Conservation (phyloP, 1,140 invertebrate species). For the Parasteatoda tepidariorum region DNA sequence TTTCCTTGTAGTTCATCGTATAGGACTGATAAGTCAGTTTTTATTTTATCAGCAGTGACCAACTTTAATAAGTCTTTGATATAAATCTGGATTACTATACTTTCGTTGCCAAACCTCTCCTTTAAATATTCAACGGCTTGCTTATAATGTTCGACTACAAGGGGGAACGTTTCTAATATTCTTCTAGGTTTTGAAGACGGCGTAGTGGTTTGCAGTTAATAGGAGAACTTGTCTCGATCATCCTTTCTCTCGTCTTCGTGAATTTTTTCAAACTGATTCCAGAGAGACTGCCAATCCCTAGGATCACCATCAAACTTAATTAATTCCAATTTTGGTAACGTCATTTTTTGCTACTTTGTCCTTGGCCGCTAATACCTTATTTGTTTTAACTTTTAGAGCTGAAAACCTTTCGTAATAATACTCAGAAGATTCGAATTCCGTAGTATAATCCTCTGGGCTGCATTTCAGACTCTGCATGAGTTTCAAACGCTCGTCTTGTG, state of each 20-base stretch:
- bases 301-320: slow-evolving; percentile 1
- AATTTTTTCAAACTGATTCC: neutral
- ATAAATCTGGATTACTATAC: slow-evolving; percentile 59
- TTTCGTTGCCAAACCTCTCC: slow-evolving; percentile 53
- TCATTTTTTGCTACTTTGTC: neutral
- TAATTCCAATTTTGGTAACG: neutral
- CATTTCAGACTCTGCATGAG: neutral
- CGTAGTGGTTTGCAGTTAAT: neutral
- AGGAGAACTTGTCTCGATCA: neutral
- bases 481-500: neutral
- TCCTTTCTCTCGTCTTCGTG: neutral
- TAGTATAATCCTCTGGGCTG: neutral
- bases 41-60: neutral
- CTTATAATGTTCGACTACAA: slow-evolving; percentile 17
- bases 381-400: neutral
- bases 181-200: neutral
- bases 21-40: neutral
- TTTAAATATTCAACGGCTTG: slow-evolving; percentile 54
- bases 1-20: neutral
- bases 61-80: slow-evolving; percentile 8
- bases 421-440: neutral
- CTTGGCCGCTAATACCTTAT: neutral
- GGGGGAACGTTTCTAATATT: slow-evolving; percentile 61
- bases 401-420: neutral
- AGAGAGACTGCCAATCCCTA: neutral